phyloP scores from a whole-genome alignment of 2,113 vertebrate genomes.

The Caranx melampygus region DNA sequence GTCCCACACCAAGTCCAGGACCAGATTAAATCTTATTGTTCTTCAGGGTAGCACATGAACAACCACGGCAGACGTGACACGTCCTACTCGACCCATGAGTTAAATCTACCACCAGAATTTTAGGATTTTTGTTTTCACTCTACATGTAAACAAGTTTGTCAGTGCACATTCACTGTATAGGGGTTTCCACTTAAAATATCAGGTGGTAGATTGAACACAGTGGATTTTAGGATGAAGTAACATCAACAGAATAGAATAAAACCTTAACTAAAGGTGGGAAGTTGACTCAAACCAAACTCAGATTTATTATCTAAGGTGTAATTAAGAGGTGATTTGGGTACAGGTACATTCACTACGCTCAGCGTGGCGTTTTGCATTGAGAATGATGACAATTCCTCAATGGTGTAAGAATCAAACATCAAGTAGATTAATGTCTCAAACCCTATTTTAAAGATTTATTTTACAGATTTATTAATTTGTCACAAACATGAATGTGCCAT shows the following conservation, averaged over 20 bases:
- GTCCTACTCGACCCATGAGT: slow-evolving; percentile 30
- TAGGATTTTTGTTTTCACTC: slow-evolving; percentile 54
- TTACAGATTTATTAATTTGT: slow-evolving; percentile 77
- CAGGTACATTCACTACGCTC: slow-evolving; percentile 63
- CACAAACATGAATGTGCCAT: slow-evolving; percentile 78
- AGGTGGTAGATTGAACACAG: slow-evolving; percentile 64
- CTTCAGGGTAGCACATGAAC: slow-evolving; percentile 47
- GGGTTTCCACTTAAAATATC: slow-evolving; percentile 52
- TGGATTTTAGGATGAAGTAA: slow-evolving; percentile 45
- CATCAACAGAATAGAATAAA: slow-evolving; percentile 44
- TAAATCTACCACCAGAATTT: slow-evolving; percentile 57
- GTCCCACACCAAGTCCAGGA: slow-evolving; percentile 9
- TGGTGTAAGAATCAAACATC: slow-evolving; percentile 53
- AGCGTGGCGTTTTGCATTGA: slow-evolving; percentile 27
- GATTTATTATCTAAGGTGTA: slow-evolving; percentile 29
- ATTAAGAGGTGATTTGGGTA: slow-evolving; percentile 41
- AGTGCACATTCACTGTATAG: slow-evolving; percentile 73
- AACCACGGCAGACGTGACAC: slow-evolving; percentile 56
- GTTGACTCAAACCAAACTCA: slow-evolving; percentile 39
- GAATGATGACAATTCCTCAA: slow-evolving; percentile 30
- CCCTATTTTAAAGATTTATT: slow-evolving; percentile 69
- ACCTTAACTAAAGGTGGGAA: slow-evolving; percentile 24
- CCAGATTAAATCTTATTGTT: slow-evolving; percentile 43
- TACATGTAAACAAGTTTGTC: slow-evolving; percentile 77
- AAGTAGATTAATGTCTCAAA: slow-evolving; percentile 67